phyloP scores from a whole-genome alignment of 64 coral and sea anemone genomes.

The Montipora cactus region DNA sequence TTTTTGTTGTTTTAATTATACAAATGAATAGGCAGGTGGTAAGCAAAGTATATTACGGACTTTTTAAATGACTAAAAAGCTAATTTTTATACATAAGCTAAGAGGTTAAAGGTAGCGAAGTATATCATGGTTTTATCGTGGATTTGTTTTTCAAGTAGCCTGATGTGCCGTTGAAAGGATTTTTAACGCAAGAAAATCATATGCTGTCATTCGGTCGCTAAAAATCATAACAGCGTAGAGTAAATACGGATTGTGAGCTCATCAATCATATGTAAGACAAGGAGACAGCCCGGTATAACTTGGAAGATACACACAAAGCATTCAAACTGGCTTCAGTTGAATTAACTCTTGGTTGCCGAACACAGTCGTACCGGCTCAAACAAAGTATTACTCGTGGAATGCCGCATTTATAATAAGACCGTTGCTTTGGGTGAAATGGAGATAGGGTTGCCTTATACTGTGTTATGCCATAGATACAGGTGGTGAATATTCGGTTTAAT shows the following conservation, averaged over 20 bases:
- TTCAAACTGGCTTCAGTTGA: neutral
- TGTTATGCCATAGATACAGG: neutral
- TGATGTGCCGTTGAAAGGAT: neutral
- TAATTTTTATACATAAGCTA: neutral
- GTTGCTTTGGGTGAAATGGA: neutral
- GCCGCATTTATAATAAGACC: neutral
- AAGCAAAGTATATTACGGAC: neutral
- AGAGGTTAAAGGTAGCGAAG: neutral
- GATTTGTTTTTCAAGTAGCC: neutral
- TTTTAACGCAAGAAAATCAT: neutral
- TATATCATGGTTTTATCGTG: neutral
- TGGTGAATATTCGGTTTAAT: neutral
- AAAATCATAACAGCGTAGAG: neutral
- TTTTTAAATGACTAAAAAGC: neutral
- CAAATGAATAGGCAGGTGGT: neutral
- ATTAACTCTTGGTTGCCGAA: neutral
- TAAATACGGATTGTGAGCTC: constrained; percentile 3
- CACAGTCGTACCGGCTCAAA: neutral
- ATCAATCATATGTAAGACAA: constrained; percentile 35
- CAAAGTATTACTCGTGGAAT: neutral
- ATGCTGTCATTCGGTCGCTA: neutral
- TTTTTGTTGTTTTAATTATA: constrained; percentile 5
- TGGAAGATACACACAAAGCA: neutral
- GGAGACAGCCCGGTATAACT: neutral
- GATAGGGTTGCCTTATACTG: neutral